Conservation (phyloP, 2,888 invertebrate genomes). For the Coelopa pilipes region DNA sequence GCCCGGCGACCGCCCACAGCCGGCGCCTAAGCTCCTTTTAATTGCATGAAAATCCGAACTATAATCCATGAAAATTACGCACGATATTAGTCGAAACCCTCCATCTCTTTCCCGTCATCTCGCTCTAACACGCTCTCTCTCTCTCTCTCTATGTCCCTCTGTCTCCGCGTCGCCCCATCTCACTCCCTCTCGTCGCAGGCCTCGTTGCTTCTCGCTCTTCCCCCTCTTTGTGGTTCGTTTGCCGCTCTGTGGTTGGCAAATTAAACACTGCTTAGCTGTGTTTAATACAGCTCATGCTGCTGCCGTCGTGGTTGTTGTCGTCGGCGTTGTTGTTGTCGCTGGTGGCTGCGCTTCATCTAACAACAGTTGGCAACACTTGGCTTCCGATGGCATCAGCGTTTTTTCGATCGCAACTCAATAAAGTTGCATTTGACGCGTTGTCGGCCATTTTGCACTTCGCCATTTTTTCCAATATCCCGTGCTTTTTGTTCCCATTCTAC, state of each 20-base stretch:
- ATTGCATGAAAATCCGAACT: conserved; percentile 34
- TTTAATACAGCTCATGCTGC: background rate
- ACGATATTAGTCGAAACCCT: conserved; percentile 9
- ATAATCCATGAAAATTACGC: conserved; percentile 32
- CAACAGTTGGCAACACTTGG: conserved; percentile 12
- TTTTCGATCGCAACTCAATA: conserved; percentile 4
- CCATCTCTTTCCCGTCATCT: background rate
- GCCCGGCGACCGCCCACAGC: background rate
- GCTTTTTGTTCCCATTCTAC: background rate
- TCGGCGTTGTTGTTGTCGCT: background rate
- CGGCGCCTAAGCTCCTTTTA: conserved; percentile 28
- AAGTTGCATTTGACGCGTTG: background rate
- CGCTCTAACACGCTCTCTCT: too few species aligned
- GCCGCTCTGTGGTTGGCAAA: conserved; percentile 5
- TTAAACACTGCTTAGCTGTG: conserved; percentile 31
- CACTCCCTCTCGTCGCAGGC: background rate
- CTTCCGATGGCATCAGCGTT: background rate
- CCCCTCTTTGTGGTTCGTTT: background rate
- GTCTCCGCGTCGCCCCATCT: too few species aligned
- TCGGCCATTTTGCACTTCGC: background rate
- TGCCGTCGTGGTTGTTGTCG: background rate
- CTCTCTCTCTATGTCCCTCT: too few species aligned
- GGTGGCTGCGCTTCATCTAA: background rate
- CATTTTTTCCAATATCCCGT: background rate
- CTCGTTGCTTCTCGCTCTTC: background rate